These are phyloP conservation scores for Camelus bactrianus DNA, from an alignment of 2,113 vertebrate species.

Conservation along the genomic window DNA sequence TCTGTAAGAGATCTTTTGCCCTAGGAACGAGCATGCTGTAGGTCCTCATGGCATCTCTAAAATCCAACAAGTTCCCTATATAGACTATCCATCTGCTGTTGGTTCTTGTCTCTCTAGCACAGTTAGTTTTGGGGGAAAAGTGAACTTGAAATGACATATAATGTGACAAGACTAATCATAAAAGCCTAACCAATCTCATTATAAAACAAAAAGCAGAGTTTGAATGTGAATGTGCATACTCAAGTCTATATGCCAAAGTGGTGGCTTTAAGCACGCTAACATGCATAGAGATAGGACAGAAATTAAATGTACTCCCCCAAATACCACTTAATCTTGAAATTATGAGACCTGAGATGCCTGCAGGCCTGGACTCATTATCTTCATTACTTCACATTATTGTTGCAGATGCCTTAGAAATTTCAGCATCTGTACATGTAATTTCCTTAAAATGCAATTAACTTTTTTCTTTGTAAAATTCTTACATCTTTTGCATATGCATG, in stretches of 20 bases:
- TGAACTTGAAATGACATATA: neutral
- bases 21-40: neutral
- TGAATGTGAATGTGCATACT: neutral
- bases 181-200: neutral
- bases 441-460: neutral
- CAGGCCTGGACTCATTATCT: neutral
- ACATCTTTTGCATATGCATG: neutral
- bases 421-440: neutral
- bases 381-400: neutral
- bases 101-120: neutral
- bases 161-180: neutral
- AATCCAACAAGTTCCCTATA: neutral
- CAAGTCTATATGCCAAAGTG: neutral
- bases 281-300: neutral
- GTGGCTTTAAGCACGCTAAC: neutral
- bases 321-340: neutral
- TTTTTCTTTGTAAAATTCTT: slow-evolving; percentile 25
- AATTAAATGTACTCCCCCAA: neutral
- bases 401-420: neutral
- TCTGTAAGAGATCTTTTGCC: neutral
- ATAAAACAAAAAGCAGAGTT: neutral
- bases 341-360: neutral
- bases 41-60: neutral
- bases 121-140: neutral
- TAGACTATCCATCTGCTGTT: neutral